phyloP scores from a whole-genome alignment of 2,888 invertebrate genomes.

The Scaeva pyrastri region DNA sequence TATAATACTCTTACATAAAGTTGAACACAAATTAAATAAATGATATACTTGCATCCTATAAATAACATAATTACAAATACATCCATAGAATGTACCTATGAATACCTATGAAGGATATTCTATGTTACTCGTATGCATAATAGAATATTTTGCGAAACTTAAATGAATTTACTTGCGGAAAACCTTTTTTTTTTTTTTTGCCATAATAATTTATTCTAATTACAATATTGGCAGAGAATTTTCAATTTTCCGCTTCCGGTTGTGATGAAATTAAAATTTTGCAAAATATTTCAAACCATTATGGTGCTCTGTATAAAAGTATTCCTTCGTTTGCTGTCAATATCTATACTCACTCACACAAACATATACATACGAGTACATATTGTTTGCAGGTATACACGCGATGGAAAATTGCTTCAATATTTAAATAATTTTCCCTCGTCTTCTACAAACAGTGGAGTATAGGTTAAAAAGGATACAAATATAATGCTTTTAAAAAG shows the following conservation, averaged over 20 bases:
- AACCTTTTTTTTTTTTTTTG: too few relatives aligned
- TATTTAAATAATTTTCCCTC: not conserved
- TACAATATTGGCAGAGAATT: conserved; percentile 37
- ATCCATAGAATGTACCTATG: too few relatives aligned
- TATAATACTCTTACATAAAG: too few relatives aligned
- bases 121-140: too few relatives aligned
- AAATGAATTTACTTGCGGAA: not conserved
- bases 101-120: too few relatives aligned
- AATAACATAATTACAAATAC: too few relatives aligned
- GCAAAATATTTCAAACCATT: conserved; percentile 2
- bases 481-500: too few relatives aligned
- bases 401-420: conserved; percentile 15
- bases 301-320: not conserved
- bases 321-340: not conserved
- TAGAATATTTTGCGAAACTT: not conserved
- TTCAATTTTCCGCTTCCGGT: conserved; percentile 35
- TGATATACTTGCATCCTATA: too few relatives aligned
- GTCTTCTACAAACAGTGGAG: not conserved
- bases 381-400: not conserved
- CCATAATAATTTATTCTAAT: conserved; percentile 16
- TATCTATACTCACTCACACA: too few relatives aligned
- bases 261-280: conserved; percentile 33
- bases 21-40: too few relatives aligned
- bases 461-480: not conserved
- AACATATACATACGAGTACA: too few relatives aligned